Percentiles rank a stretch among this genome's conserved stretches.
Conservation (phyloP, 2,797 vertebrate genomes). For the Apodemus agrarius region DNA sequence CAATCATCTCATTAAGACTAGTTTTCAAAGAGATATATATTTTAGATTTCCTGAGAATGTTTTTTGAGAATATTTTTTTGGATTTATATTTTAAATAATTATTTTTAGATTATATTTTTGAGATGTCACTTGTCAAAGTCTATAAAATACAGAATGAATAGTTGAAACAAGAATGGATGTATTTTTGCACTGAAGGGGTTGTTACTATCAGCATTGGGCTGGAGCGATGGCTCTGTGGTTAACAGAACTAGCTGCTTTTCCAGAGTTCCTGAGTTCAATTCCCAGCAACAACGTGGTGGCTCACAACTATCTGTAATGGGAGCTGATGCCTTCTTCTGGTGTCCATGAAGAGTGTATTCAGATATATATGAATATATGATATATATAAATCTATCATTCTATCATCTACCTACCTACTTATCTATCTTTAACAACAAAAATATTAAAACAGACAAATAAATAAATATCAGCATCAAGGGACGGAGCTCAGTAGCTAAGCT, state of each 20-base stretch:
- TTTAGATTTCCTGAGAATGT: neutral
- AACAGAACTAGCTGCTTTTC: neutral
- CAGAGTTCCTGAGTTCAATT: neutral
- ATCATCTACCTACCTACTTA: no score
- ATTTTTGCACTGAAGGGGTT: neutral
- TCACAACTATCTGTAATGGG: neutral
- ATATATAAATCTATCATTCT: no score
- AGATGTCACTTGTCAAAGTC: neutral
- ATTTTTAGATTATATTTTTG: neutral
- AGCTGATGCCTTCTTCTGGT: neutral
- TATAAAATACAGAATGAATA: neutral
- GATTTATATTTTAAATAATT: no score
- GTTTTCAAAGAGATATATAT: neutral
- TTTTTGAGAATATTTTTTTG: no score
- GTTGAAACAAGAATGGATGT: neutral
- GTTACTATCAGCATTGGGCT: neutral
- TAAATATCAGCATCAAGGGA: neutral
- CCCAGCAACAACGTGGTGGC: neutral
- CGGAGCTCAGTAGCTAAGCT: neutral
- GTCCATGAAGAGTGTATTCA: neutral
- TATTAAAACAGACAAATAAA: neutral
- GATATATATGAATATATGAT: no score
- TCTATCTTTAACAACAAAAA: neutral
- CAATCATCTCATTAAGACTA: neutral
- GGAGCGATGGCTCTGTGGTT: neutral